Evolutionary conservation across 1,140 invertebrate species (phyloP), one percentile per base, ranked within the genome.

Genomic region (Cyrtorhinus lividipennis): DNA sequence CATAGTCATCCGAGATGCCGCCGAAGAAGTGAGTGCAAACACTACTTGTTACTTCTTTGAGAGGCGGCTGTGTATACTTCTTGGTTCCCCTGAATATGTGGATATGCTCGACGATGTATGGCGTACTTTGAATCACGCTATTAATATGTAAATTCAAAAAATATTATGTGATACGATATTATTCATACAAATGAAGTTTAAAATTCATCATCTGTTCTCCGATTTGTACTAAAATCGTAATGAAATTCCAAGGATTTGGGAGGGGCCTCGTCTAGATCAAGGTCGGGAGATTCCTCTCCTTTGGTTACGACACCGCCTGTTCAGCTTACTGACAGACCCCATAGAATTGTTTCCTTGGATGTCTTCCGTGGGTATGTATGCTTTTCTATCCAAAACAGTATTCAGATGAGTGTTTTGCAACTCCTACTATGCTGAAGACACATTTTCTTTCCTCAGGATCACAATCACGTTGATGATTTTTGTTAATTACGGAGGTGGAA

Each of bases 401-500:
- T 44, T 44, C 10, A 44, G n/a, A 44, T 44, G 10, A 44, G 38
- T 44, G 10, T n/a, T n/a, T n/a, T n/a, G n/a, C n/a, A n/a, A n/a
- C 22, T 56, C 15, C 5, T 10, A 18, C 48, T 56, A 15, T 23
- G 22, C 48, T 23, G 15, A 44, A 56, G 15, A 56, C 8, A 5
- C 15, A 44, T 61, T 27, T 61, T 61, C 1, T 63, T 26, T 67
- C n/a, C 65, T 61, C 63, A 71, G 70, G 12, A 64, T 71, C 24
- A 70, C 69, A 27, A 65, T 69, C 26, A 64, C 58, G 61, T 66
- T 83, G 27, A 86, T 86, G 89, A 88, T 91, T 65, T 91, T 93
- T 74, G 86, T 90, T 1, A 92, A 92, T 71, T 83, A 85, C 64
- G 88, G 88, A 24, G 86, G 85, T 25, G 90, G 90, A 22, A 81